Base-by-base conservation (phyloP, 2,797 vertebrate species). In the Pipistrellus pygmaeus region DNA sequence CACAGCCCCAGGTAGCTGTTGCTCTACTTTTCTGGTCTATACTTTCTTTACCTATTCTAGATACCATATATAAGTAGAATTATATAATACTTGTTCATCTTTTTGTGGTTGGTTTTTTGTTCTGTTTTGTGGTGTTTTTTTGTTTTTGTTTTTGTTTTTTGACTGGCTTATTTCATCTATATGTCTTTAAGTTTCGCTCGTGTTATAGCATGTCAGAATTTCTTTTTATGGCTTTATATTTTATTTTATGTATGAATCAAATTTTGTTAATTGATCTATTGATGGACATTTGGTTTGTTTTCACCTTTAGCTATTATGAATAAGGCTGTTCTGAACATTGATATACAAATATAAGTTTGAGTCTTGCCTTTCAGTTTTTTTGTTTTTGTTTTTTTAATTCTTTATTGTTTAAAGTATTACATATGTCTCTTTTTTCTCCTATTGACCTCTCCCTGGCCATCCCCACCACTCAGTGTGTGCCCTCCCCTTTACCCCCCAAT, bases 201-300 rank as follows among this genome's bases (percentile, higher is more conserved):
- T 71, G 27, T 64, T 92, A 51, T 32, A 90, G 71, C 30, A 62
- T 80, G 51, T 86, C 71, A 48, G 60, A 83, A 84, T 76, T 85
- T 41, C 25, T 77, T 95, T 87, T 48, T 76, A 20, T 48, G 14
- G 13, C 48, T 85, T 23, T 88, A 76, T 71, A 44, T 15, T 85
- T 55, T 2, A 20, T 88, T 81, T 20, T 66, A 8, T 60, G 6
- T 77, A 25, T 85, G 44, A 48, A 15, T 14, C 18, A 60, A 14
- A 51, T 95, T 93, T 51, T 87, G 38, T 32, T 55, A 80, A 6
- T 95, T 68, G 2, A 2, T 88, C 38, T 89, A 13, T 82, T 60
- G 23, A 38, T 71, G 27, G 14, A n/a, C 81, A 41, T 89, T 84
- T 80, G 53, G 23, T 18, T 85, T 72, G 2, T 60, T 76, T 95